These are phyloP conservation scores for Polydrusus cervinus DNA, from an alignment of 2,888 invertebrate genomes.

Conservation along the genomic window DNA sequence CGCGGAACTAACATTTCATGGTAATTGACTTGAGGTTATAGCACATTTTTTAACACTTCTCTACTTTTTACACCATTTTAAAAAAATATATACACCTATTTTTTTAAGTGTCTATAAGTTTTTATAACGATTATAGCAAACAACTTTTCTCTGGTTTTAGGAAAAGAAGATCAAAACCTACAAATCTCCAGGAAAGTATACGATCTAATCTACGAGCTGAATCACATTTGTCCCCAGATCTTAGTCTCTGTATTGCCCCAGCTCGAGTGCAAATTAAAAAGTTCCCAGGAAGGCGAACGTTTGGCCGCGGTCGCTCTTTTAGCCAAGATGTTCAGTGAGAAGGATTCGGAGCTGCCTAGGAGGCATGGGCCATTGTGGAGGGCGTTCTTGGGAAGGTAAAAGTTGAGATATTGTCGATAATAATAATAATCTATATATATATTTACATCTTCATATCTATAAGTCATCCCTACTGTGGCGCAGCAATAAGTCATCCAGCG, in stretches of 20 bases:
- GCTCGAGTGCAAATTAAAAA: conserved; percentile 95
- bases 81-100: too few species aligned
- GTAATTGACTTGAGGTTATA: too few species aligned
- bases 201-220: conserved; percentile 96
- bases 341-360: conserved; percentile 90
- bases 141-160: conserved; percentile 66
- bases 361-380: conserved; percentile 92
- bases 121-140: too few species aligned
- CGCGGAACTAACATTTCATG: too few species aligned
- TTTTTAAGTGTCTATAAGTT: too few species aligned
- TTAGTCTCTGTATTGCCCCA: conserved; percentile 93
- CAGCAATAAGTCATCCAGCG: too few species aligned
- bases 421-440: background rate
- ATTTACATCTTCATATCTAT: too few species aligned
- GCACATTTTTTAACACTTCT: too few species aligned
- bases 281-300: conserved; percentile 91
- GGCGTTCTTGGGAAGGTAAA: conserved; percentile 76
- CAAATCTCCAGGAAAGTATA: conserved; percentile 90
- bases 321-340: conserved; percentile 97
- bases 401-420: conserved; percentile 2
- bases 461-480: too few species aligned
- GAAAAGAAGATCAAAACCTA: conserved; percentile 89
- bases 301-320: conserved; percentile 91
- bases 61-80: too few species aligned
- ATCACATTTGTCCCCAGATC: conserved; percentile 92